Conservation (phyloP, 2,888 invertebrate species). For the Lithophane socia region DNA sequence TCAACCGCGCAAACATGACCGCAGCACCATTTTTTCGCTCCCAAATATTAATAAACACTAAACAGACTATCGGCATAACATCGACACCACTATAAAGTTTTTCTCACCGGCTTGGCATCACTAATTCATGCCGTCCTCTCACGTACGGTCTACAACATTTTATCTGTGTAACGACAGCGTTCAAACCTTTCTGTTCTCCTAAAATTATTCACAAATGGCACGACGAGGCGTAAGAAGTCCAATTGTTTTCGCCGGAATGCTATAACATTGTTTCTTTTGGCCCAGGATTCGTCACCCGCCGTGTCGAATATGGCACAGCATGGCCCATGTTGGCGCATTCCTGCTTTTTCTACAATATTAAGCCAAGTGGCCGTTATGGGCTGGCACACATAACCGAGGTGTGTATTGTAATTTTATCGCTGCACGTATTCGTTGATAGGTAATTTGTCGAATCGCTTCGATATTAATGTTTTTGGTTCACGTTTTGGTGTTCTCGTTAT, state of each 20-base stretch:
- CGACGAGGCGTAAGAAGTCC: conserved; percentile 60
- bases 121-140: conserved; percentile 57
- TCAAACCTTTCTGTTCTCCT: conserved; percentile 47
- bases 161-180: conserved; percentile 59
- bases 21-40: conserved; percentile 25
- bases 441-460: conserved; percentile 61
- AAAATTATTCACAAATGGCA: conserved; percentile 63
- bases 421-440: conserved; percentile 55
- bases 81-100: conserved; percentile 43
- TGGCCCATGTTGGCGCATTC: conserved; percentile 63
- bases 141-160: conserved; percentile 62
- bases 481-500: conserved; percentile 48
- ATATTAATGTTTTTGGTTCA: conserved; percentile 53
- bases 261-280: conserved; percentile 62
- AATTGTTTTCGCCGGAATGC: conserved; percentile 79
- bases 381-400: conserved; percentile 56
- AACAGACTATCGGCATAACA: conserved; percentile 55
- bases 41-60: conserved; percentile 57
- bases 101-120: conserved; percentile 49
- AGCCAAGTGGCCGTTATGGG: conserved; percentile 44
- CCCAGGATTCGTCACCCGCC: conserved; percentile 74
- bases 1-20: conserved; percentile 3
- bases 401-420: conserved; percentile 67
- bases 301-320: conserved; percentile 77
- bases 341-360: conserved; percentile 65